phyloP scores from a whole-genome alignment of 2,888 invertebrate genomes.

The Thera obeliscata region DNA sequence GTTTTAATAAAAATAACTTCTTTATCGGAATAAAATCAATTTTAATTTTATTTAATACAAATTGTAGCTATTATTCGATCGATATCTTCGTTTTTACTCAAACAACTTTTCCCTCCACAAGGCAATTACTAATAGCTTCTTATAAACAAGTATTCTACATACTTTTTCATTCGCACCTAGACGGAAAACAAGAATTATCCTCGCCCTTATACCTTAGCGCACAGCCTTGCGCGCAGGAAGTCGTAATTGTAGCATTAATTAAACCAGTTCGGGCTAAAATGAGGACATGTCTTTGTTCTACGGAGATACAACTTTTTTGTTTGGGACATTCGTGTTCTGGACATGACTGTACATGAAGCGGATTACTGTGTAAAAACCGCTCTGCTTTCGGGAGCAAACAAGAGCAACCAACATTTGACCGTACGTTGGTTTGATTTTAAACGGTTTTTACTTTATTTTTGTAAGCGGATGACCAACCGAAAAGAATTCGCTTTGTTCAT shows the following conservation, averaged over 20 bases:
- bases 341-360: constrained; percentile 5
- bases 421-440: background rate
- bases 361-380: constrained; percentile 9
- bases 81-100: background rate
- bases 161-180: constrained; percentile 22
- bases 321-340: constrained; percentile 17
- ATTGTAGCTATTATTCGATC: background rate
- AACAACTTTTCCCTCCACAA: constrained; percentile 9
- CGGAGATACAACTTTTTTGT: constrained; percentile 34
- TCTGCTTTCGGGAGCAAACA: background rate
- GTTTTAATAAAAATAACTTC: no score
- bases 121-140: constrained; percentile 2
- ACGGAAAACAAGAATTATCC: constrained; percentile 29
- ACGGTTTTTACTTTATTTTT: background rate
- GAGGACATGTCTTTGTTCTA: constrained; percentile 52
- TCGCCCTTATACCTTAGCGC: constrained; percentile 25
- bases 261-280: constrained; percentile 56
- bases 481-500: background rate
- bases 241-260: constrained; percentile 67
- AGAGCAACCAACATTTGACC: background rate
- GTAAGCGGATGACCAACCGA: background rate
- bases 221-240: constrained; percentile 63
- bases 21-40: no score
- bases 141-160: constrained; percentile 10
- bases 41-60: no score